These are phyloP conservation scores for Aphyosemion australe DNA, from an alignment of 2,113 vertebrate species.

Conservation along the genomic window DNA sequence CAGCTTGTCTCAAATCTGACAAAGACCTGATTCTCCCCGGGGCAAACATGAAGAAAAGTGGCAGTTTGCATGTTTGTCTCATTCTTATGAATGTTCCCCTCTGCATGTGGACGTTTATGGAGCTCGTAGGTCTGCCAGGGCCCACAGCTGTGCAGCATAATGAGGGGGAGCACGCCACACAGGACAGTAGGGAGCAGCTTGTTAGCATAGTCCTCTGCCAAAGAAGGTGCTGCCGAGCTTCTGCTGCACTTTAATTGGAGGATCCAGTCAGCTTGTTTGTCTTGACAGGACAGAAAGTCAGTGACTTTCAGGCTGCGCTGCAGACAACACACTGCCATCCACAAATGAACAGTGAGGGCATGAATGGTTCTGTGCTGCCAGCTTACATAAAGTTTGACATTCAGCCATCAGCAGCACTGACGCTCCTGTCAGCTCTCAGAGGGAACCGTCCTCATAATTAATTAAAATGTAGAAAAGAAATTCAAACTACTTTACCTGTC, in stretches of 20 bases:
- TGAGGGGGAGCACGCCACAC: constrained; percentile 55
- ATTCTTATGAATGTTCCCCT: constrained; percentile 20
- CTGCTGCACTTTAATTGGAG: constrained; percentile 74
- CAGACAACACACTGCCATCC: constrained; percentile 44
- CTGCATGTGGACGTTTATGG: constrained; percentile 18
- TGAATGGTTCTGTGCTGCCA: constrained; percentile 32
- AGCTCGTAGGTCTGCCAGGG: constrained; percentile 23
- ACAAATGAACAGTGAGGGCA: constrained; percentile 46
- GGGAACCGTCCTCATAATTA: constrained; percentile 1
- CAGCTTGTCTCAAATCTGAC: constrained; percentile 40
- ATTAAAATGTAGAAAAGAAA: constrained; percentile 1
- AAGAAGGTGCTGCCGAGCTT: constrained; percentile 50
- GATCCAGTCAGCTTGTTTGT: constrained; percentile 67
- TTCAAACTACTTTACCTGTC: constrained; percentile 86
- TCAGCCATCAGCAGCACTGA: constrained; percentile 9
- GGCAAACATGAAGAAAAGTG: constrained; percentile 26
- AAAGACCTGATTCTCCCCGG: constrained; percentile 29
- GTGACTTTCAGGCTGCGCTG: constrained; percentile 48
- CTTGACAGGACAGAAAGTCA: constrained; percentile 57
- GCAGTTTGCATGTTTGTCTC: constrained; percentile 38
- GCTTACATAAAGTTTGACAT: constrained; percentile 24
- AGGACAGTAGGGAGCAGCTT: constrained; percentile 66
- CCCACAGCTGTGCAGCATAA: constrained; percentile 61
- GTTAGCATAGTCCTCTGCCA: constrained; percentile 72
- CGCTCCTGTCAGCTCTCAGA: neutral